Evolutionary conservation across 2,113 vertebrate genomes (phyloP).

Genomic region (Chionodraco myersi): DNA sequence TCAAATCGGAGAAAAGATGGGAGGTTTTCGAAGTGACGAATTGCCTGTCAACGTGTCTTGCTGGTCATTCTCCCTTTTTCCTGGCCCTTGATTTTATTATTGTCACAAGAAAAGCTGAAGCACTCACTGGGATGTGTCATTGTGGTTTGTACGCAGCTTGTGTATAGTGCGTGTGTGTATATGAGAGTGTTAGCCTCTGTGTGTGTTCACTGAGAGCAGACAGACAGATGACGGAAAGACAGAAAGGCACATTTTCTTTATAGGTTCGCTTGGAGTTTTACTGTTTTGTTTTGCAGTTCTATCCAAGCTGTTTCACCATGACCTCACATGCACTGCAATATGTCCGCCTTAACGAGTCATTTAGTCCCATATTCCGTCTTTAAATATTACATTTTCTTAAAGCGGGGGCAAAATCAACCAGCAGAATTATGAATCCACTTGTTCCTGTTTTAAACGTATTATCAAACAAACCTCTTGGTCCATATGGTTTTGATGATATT

Average conservation of each 20-base stretch:
- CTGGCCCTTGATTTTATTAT: conserved; percentile 62
- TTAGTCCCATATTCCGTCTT: conserved; percentile 23
- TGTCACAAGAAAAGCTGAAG: conserved; percentile 68
- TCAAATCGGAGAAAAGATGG: too few species aligned
- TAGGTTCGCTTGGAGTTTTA: conserved; percentile 61
- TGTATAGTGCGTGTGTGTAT: conserved; percentile 3
- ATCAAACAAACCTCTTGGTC: not conserved
- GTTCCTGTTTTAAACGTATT: conserved; percentile 17
- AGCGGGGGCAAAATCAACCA: not conserved
- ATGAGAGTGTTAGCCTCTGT: conserved; percentile 25
- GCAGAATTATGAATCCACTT: not conserved
- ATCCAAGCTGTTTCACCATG: conserved; percentile 50
- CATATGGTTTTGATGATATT: not conserved
- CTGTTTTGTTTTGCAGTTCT: conserved; percentile 70
- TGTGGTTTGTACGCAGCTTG: conserved; percentile 51
- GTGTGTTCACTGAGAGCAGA: conserved; percentile 42
- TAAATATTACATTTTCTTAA: conserved; percentile 31
- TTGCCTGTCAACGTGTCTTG: conserved; percentile 49
- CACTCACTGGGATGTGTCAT: conserved; percentile 60
- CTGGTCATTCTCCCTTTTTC: conserved; percentile 60
- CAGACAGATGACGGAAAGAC: conserved; percentile 53
- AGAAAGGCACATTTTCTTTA: conserved; percentile 64
- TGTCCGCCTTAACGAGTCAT: conserved; percentile 29
- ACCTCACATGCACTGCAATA: conserved; percentile 61
- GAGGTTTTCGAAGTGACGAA: not conserved